phyloP scores from a whole-genome alignment of 2,888 invertebrate species.

The Noctua comes region DNA sequence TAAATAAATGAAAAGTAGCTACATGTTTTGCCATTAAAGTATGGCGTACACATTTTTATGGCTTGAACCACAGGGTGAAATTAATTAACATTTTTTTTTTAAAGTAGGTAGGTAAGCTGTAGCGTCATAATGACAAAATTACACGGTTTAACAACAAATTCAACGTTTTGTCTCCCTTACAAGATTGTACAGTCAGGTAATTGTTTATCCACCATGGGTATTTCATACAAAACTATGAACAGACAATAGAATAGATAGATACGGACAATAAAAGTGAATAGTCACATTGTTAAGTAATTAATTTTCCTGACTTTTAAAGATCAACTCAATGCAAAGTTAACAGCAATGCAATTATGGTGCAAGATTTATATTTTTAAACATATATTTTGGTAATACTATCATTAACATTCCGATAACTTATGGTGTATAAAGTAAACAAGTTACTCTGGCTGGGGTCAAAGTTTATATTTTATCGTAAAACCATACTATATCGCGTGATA shows the following conservation, averaged over 20 bases:
- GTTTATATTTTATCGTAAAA: conserved; percentile 42
- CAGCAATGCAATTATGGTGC: not conserved
- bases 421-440: conserved; percentile 33
- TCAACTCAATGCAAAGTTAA: not conserved
- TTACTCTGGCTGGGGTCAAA: conserved; percentile 10
- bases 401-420: conserved; percentile 26
- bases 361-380: not conserved
- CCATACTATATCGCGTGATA: conserved; percentile 17
- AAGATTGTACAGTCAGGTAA: not conserved
- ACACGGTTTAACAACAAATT: not conserved
- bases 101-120: not conserved
- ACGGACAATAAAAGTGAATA: not conserved
- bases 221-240: not conserved
- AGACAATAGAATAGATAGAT: not conserved
- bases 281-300: not conserved
- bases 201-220: not conserved
- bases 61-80: not conserved
- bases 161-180: not conserved
- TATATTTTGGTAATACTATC: not conserved
- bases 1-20: no score
- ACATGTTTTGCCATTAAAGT: not conserved
- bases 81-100: not conserved
- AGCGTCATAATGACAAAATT: not conserved
- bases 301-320: not conserved
- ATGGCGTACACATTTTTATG: not conserved